Evolutionary conservation across 2,888 invertebrate species (phyloP).

Genomic region (Rhodophaea formosa): DNA sequence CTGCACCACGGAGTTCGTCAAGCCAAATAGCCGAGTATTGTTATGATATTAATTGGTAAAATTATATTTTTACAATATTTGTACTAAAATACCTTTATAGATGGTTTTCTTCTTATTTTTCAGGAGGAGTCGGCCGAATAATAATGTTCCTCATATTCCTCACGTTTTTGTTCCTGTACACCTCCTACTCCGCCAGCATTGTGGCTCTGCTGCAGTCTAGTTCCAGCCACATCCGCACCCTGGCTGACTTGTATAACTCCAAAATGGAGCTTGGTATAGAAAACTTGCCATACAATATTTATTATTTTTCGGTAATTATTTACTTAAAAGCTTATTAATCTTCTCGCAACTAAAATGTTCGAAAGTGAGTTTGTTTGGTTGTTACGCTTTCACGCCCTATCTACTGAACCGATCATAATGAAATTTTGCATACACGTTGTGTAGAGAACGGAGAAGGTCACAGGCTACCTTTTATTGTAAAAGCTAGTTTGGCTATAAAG

Average conservation of each 20-base stretch:
- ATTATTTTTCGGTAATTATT: slow-evolving; percentile 71
- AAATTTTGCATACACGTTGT: no score
- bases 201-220: slow-evolving; percentile 86
- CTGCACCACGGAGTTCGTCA: no score
- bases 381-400: no score
- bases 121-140: slow-evolving; percentile 73
- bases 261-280: slow-evolving; percentile 83
- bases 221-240: slow-evolving; percentile 82
- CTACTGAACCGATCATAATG: no score
- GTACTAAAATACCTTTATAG: no score
- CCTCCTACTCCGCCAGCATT: slow-evolving; percentile 87
- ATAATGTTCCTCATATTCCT: slow-evolving; percentile 82
- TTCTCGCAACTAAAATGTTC: no score
- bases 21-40: slow-evolving; percentile 1
- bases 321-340: neutral
- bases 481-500: no score
- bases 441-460: no score
- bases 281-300: slow-evolving; percentile 82
- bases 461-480: no score
- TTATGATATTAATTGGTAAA: no score
- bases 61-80: no score
- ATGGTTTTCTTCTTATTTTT: slow-evolving; percentile 24
- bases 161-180: slow-evolving; percentile 84
- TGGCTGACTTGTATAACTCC: slow-evolving; percentile 83
- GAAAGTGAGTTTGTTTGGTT: no score